phyloP scores from a whole-genome alignment of 1,140 invertebrate species.

The Prorops nasuta region DNA sequence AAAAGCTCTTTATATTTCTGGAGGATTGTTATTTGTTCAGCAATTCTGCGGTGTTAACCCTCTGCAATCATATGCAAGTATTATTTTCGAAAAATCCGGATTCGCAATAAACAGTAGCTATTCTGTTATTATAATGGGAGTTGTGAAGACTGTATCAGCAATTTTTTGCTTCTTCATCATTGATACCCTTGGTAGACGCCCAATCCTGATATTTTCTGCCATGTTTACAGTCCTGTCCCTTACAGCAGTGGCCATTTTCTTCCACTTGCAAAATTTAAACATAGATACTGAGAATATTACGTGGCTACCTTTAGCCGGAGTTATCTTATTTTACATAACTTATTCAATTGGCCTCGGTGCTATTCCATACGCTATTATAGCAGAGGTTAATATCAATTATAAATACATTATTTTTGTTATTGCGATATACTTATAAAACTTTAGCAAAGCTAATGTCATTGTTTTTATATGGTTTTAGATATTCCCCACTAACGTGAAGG shows the following conservation, averaged over 20 bases:
- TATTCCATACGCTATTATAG: slow-evolving; percentile 67
- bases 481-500: slow-evolving; percentile 67
- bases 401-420: too few relatives aligned
- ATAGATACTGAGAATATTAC: slow-evolving; percentile 30
- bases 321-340: slow-evolving; percentile 63
- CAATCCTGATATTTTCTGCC: slow-evolving; percentile 19
- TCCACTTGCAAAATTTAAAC: slow-evolving; percentile 5
- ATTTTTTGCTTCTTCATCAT: neutral
- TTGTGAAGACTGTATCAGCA: neutral
- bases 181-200: slow-evolving; percentile 10
- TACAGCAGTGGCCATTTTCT: slow-evolving; percentile 36
- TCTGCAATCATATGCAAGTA: neutral
- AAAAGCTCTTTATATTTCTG: slow-evolving; percentile 27
- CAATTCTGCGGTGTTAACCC: slow-evolving; percentile 2
- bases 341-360: slow-evolving; percentile 67
- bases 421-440: too few relatives aligned
- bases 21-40: slow-evolving; percentile 4
- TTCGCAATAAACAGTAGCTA: rapidly evolving
- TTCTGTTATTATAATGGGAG: neutral
- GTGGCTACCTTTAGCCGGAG: slow-evolving; percentile 60
- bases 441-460: too few relatives aligned
- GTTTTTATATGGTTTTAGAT: too few relatives aligned
- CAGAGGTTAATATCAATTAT: too few relatives aligned
- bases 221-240: slow-evolving; percentile 38
- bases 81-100: neutral